A percentile compares a stretch with the other conserved stretches of the same genome.
Evolutionary conservation across 2,113 vertebrate genomes (phyloP).

Genomic region (Scomber japonicus): DNA sequence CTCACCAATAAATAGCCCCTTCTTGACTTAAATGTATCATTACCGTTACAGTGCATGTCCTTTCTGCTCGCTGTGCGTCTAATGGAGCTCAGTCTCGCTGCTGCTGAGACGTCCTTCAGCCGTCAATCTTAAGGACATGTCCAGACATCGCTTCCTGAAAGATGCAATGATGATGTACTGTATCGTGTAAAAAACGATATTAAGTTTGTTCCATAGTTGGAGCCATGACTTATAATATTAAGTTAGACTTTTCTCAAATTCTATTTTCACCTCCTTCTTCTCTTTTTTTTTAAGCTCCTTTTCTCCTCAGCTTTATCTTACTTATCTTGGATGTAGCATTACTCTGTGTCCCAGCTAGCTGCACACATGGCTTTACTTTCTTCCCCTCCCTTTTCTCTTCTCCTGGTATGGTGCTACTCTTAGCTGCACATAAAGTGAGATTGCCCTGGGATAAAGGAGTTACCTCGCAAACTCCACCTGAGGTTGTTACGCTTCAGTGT

Average conservation of each 20-base stretch:
- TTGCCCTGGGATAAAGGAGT: conserved; percentile 55
- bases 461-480: conserved; percentile 51
- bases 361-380: conserved; percentile 30
- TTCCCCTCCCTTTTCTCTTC: conserved; percentile 9
- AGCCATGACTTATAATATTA: neutral
- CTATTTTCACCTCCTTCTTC: conserved; percentile 17
- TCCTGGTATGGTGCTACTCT: conserved; percentile 11
- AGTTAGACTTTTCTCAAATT: neutral
- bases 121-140: conserved; percentile 44
- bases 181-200: conserved; percentile 16
- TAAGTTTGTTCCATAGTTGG: conserved; percentile 29
- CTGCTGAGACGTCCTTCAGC: conserved; percentile 47
- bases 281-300: neutral
- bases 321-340: conserved; percentile 31
- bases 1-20: conserved; percentile 48
- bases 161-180: conserved; percentile 25
- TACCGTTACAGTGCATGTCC: conserved; percentile 42
- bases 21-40: conserved; percentile 51
- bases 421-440: conserved; percentile 49
- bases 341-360: conserved; percentile 16
- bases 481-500: conserved; percentile 58
- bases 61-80: conserved; percentile 36
- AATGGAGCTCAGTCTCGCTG: conserved; percentile 42
- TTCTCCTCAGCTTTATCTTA: conserved; percentile 19
- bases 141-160: conserved; percentile 32